Evolutionary conservation across 2,113 vertebrate genomes (phyloP).

Genomic region (Misgurnus anguillicaudatus): DNA sequence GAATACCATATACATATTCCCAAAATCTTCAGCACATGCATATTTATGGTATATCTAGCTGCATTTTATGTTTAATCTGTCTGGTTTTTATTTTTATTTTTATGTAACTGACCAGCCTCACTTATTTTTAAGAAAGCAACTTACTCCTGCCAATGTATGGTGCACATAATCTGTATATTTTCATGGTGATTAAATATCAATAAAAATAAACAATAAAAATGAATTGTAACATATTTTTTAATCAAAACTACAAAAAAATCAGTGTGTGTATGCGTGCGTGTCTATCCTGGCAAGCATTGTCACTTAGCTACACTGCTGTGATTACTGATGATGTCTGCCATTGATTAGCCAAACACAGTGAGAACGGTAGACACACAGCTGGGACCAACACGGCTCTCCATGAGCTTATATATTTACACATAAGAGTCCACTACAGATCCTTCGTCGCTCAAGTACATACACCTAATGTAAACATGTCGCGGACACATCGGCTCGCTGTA

Average conservation of each 20-base stretch:
- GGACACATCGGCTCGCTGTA: background rate
- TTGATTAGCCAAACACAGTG: conserved; percentile 80
- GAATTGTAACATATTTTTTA: no score
- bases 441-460: conserved; percentile 26
- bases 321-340: conserved; percentile 75
- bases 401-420: conserved; percentile 46
- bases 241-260: background rate
- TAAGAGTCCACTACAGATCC: conserved; percentile 21
- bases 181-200: no score
- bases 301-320: conserved; percentile 67
- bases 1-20: no score
- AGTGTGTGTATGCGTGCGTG: conserved; percentile 17
- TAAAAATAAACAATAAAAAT: no score
- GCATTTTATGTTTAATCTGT: no score
- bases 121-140: no score
- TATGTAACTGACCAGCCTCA: no score
- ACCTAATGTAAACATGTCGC: conserved; percentile 20
- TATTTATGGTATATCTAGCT: no score
- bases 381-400: conserved; percentile 35
- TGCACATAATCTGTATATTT: no score
- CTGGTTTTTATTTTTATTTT: no score
- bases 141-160: no score
- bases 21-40: no score
- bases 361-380: conserved; percentile 60
- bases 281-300: conserved; percentile 27